These are phyloP conservation scores for Notarius lentiginosus DNA, from an alignment of 2,113 vertebrate genomes.

Conservation along the genomic window DNA sequence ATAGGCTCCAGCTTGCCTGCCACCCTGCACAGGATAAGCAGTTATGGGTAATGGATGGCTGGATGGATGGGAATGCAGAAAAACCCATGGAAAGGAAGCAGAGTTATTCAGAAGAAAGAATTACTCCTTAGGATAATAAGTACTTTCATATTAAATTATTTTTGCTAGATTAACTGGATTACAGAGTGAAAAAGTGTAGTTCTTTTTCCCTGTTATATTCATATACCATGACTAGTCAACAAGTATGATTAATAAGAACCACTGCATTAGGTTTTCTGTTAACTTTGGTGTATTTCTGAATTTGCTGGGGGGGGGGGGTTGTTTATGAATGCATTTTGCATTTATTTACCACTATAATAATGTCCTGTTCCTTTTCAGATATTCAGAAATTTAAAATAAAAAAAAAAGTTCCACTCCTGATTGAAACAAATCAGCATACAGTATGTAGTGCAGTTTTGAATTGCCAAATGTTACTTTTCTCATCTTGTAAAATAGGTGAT, in stretches of 20 bases:
- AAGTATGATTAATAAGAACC: neutral
- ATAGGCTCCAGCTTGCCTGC: no score
- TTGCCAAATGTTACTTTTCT: neutral
- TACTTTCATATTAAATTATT: neutral
- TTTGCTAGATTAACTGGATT: neutral
- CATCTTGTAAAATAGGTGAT: neutral
- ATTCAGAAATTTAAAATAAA: neutral
- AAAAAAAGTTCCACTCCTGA: neutral
- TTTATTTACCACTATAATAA: neutral
- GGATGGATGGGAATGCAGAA: neutral
- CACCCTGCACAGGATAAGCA: no score
- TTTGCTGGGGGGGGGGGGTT: neutral
- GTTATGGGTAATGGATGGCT: no score
- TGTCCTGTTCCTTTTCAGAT: neutral
- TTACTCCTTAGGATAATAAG: neutral
- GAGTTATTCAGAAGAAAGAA: neutral
- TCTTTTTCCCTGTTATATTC: neutral
- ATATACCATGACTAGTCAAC: neutral
- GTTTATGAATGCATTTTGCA: neutral
- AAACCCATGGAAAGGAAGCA: neutral
- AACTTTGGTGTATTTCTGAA: neutral
- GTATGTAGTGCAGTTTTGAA: neutral
- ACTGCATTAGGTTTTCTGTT: neutral
- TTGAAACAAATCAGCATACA: neutral
- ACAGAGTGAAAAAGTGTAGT: neutral